A percentile compares a stretch with the other conserved stretches of the same genome.
Evolutionary conservation across 2,113 vertebrate species (phyloP).

Genomic region (Beaufortia kweichowensis): DNA sequence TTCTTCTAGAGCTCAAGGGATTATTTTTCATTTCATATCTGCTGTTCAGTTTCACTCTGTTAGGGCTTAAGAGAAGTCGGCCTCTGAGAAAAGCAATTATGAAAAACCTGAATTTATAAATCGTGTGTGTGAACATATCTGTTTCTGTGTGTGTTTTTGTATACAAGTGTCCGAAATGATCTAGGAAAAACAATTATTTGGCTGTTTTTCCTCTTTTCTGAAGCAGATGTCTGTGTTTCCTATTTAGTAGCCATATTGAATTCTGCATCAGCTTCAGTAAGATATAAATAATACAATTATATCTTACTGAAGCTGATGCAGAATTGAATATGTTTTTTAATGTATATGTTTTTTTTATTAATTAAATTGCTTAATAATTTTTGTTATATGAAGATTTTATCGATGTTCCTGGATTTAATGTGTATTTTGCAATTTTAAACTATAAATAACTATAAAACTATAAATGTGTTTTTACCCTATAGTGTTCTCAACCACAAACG

Average conservation of each 20-base stretch:
- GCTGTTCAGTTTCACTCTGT: neutral
- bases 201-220: neutral
- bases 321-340: neutral
- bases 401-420: too few species aligned
- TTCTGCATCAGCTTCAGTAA: neutral
- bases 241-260: neutral
- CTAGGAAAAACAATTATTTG: neutral
- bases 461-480: too few species aligned
- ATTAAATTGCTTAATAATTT: too few species aligned
- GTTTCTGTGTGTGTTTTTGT: too few species aligned
- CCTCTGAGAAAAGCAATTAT: neutral
- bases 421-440: too few species aligned
- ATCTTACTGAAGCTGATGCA: too few species aligned
- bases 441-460: too few species aligned
- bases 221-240: neutral
- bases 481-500: too few species aligned
- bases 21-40: constrained; percentile 20
- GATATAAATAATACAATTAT: too few species aligned
- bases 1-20: constrained; percentile 1
- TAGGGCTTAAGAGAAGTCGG: neutral
- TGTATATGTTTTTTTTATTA: too few species aligned
- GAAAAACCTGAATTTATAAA: constrained; percentile 12
- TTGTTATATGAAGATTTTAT: neutral
- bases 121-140: neutral
- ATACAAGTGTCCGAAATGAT: neutral